Base-by-base conservation (phyloP, 2,113 vertebrate genomes). In the Colius striatus region DNA sequence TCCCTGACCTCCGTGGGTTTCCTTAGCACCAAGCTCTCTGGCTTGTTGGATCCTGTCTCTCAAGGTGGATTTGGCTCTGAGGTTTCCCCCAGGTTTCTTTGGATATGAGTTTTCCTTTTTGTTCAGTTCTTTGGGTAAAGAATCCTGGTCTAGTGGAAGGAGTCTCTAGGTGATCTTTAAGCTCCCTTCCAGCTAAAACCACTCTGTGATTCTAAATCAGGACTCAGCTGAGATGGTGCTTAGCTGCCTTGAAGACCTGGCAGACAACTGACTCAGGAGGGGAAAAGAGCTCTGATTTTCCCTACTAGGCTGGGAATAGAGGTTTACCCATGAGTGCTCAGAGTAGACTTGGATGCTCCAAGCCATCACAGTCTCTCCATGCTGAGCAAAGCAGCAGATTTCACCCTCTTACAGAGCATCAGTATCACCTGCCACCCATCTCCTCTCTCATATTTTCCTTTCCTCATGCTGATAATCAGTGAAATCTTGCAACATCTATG, bases 401-500 rank as follows among this genome's bases (percentile, higher is more conserved):
- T 73, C 43, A 53, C 3, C 6, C 14, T 84, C 6, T 66, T 77
- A 16, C n/a, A 83, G 58, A 85, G 13, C 71, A 38, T 43, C 53
- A 17, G 8, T 18, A 11, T 41, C 32, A 38, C 60, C 61, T 63
- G 20, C 6, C 78, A 48, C 34, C 73, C 34, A 32, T 8, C 16
- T 55, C 17, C 81, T 58, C 26, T 21, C 34, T 29, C 8, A 3
- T 11, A 12, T 29, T 47, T 74, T 63, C n/a, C 47, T 63, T 77
- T 51, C 38, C n/a, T 6, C 5, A 9, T 83, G 45, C 54, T 36
- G 62, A 36, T 23, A 61, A 23, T 43, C 43, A 23, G 8, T 22
- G 41, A 41, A 43, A 32, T 58, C 36, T 36, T 58, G 3, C 26
- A 50, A 19, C 4, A 25, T 41, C 7, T n/a, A 0, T 2, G 4